Conservation (phyloP, 37 sponge, comb jelly and placozoan genomes). For the Cliona cf. orientalis region DNA sequence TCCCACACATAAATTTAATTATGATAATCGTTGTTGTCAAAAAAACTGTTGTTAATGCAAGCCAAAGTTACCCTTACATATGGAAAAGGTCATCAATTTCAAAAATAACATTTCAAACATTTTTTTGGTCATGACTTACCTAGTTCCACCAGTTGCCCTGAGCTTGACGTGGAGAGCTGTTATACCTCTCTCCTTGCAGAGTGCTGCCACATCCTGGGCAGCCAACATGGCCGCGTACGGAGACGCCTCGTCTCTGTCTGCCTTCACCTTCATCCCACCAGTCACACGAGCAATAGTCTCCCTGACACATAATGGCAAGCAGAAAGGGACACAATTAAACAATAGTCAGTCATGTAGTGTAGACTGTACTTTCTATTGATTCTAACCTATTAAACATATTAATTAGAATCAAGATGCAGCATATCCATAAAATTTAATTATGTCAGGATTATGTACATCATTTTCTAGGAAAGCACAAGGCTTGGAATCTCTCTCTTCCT, state of each 20-base stretch:
- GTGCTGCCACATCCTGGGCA: conserved; percentile 98
- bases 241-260: conserved; percentile 99
- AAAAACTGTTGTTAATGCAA: not conserved
- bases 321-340: not conserved
- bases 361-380: too few relatives aligned
- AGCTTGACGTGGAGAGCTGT: conserved; percentile 99
- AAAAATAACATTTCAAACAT: not conserved
- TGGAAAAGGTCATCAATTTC: not conserved
- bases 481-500: too few relatives aligned
- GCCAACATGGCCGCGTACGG: conserved; percentile 99
- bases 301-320: conserved; percentile 10
- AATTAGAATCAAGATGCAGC: not conserved
- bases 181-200: conserved; percentile 95
- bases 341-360: too few relatives aligned
- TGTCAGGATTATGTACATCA: not conserved
- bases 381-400: too few relatives aligned
- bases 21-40: not conserved
- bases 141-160: conserved; percentile 96
- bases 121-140: conserved; percentile 49
- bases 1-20: not conserved
- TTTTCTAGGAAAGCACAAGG: not conserved
- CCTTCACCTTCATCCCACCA: conserved; percentile 99
- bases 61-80: not conserved
- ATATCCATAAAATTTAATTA: not conserved
- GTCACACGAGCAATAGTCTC: conserved; percentile 98